Evolutionary conservation across 2,888 invertebrate genomes (phyloP).

Genomic region (Sinopyrophorus schimmeli): DNA sequence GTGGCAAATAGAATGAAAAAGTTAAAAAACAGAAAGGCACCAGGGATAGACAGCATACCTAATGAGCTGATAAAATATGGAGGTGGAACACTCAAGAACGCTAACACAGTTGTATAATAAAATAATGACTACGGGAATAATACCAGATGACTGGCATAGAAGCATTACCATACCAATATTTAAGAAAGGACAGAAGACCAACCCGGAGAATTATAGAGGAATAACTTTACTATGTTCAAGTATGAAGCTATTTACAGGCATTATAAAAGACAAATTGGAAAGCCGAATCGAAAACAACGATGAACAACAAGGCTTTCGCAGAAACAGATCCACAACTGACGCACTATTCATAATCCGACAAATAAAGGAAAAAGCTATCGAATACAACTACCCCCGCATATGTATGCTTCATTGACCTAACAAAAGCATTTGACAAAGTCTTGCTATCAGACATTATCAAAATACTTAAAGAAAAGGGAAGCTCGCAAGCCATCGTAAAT

Average conservation of each 20-base stretch:
- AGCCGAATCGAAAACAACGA: constrained; percentile 1
- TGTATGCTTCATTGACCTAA: background rate
- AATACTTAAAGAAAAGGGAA: constrained; percentile 3
- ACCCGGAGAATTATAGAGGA: no score
- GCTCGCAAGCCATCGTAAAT: background rate
- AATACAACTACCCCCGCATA: constrained; percentile 3
- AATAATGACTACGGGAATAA: background rate
- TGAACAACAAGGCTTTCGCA: background rate
- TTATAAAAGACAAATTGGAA: constrained; percentile 3
- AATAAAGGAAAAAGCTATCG: constrained; percentile 1
- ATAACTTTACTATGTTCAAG: background rate
- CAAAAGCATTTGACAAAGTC: constrained; percentile 1
- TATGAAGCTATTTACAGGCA: constrained; percentile 1
- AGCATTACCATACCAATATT: constrained; percentile 1
- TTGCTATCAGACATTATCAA: constrained; percentile 4
- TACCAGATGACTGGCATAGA: background rate
- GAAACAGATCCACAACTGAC: constrained; percentile 1
- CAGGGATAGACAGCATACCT: background rate
- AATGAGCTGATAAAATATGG: constrained; percentile 3
- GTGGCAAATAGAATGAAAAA: background rate
- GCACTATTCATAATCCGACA: constrained; percentile 1
- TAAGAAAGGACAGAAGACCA: no score
- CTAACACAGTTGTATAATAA: constrained; percentile 6
- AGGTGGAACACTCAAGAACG: constrained; percentile 1
- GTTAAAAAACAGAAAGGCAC: constrained; percentile 1